Evolutionary conservation across 2,888 invertebrate species (phyloP), one percentile per base, ranked within the genome.

Genomic region (Cabera pusaria): DNA sequence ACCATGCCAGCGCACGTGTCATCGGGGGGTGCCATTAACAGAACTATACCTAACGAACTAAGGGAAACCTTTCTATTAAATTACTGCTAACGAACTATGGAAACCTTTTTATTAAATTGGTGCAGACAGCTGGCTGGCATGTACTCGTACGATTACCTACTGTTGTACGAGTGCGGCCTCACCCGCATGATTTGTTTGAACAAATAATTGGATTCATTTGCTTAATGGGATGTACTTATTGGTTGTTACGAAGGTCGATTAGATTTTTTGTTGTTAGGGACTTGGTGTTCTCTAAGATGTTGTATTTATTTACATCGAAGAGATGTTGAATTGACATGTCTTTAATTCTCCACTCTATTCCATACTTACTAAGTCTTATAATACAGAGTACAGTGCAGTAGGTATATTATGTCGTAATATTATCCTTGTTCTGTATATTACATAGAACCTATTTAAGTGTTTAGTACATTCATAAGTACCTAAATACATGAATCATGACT

Each of bases 81-180:
- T 86, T 85, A 78, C 62, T 54, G 66, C 50, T 55, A 64, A 63
- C 84, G n/a, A 52, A 49, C 53, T 53, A 80, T 73, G 69, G 84
- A 87, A 87, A 85, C 87, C 88, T 86, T 88, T 88, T 85, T 84
- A 88, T 81, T 79, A 82, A 79, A 88, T 86, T 85, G 78, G 63
- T 54, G 66, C 50, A 56, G 64, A 63, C 84, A 81, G 80, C 80
- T 79, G 84, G 70, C 56, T 45, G 60, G 71, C 72, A 87, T 85
- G 23, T 40, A 20, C 16, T n/a, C 22, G 16, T 7, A 9, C n/a
- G n/a, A n/a, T n/a, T n/a, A n/a, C n/a, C n/a, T n/a, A n/a, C n/a
- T 31, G 25, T 34, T 10, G 79, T 87, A 85, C 64, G 85, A 85
- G 79, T 87, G 84, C 64, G 85, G 86, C 73, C 75, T 78, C 80